These are phyloP conservation scores for Pseudocheirus occidentalis DNA, from an alignment of 2,797 vertebrate species.

Conservation along the genomic window DNA sequence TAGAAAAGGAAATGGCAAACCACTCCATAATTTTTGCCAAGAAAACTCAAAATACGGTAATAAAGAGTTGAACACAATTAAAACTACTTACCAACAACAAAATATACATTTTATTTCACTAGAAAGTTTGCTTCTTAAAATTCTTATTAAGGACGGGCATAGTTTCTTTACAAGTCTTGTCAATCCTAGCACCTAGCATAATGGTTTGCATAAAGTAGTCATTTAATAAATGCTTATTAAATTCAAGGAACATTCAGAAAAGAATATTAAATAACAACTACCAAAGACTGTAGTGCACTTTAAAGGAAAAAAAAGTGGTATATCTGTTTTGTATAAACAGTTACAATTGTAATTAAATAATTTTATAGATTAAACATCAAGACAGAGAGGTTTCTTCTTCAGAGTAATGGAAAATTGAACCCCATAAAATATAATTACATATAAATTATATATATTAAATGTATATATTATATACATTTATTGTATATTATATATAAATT, in stretches of 20 bases:
- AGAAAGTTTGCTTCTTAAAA: not conserved
- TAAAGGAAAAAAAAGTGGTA: not conserved
- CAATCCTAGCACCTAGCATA: not conserved
- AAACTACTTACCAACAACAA: not conserved
- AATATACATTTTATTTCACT: not conserved
- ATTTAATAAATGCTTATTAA: not conserved
- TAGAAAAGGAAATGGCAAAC: too few species aligned
- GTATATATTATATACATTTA: too few species aligned
- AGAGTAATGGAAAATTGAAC: not conserved
- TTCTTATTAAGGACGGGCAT: not conserved
- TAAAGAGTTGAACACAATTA: not conserved
- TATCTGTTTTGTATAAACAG: conserved; percentile 8
- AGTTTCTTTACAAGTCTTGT: not conserved
- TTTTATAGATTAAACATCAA: not conserved
- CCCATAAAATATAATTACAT: not conserved
- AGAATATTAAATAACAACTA: conserved; percentile 9
- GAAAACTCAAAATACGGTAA: too few species aligned
- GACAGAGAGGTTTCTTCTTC: not conserved
- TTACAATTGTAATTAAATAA: not conserved
- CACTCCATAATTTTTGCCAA: too few species aligned
- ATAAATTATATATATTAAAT: too few species aligned
- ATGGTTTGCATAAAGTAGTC: not conserved
- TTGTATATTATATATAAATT: too few species aligned
- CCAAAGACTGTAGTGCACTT: not conserved
- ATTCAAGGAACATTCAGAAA: not conserved